A percentile compares a stretch with the other conserved stretches of the same genome.
Conservation (phyloP, 92 coral and sea anemone species). For the Porites rus region DNA sequence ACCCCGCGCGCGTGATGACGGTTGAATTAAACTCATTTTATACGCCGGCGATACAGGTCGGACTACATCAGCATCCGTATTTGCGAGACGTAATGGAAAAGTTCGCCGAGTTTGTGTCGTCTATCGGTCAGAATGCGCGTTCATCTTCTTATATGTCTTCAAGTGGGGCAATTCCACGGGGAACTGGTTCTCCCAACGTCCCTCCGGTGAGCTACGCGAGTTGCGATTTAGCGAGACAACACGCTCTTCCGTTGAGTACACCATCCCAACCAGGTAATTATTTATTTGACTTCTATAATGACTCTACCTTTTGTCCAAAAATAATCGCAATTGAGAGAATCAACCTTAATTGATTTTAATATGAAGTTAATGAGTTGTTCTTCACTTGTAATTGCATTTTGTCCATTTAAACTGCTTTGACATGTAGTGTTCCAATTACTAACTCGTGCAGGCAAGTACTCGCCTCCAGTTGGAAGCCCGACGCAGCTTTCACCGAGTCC, state of each 20-base stretch:
- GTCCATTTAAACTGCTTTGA: conserved; percentile 35
- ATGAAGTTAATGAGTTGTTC: conserved; percentile 52
- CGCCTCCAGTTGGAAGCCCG: conserved; percentile 63
- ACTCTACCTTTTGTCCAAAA: conserved; percentile 7
- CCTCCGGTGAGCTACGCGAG: conserved; percentile 67
- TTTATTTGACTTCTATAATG: not conserved
- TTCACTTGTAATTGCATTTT: conserved; percentile 63
- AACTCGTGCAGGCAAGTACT: conserved; percentile 39
- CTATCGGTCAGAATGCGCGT: conserved; percentile 76
- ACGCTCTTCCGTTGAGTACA: conserved; percentile 41
- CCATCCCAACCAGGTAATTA: conserved; percentile 67
- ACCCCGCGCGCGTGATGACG: conserved; percentile 60
- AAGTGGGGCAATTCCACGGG: conserved; percentile 66
- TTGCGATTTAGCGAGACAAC: conserved; percentile 50
- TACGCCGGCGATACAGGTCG: conserved; percentile 36
- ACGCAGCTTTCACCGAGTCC: conserved; percentile 77
- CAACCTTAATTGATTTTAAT: conserved; percentile 34
- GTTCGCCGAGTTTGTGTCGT: conserved; percentile 86
- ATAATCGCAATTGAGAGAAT: conserved; percentile 22
- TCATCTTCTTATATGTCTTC: conserved; percentile 52
- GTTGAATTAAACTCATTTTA: conserved; percentile 31
- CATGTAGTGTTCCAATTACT: conserved; percentile 49
- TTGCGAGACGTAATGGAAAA: conserved; percentile 84
- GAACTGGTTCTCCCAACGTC: conserved; percentile 35
- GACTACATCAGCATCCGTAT: conserved; percentile 20